Evolutionary conservation across 2,888 invertebrate genomes (phyloP).

Genomic region (Andrena dorsata): DNA sequence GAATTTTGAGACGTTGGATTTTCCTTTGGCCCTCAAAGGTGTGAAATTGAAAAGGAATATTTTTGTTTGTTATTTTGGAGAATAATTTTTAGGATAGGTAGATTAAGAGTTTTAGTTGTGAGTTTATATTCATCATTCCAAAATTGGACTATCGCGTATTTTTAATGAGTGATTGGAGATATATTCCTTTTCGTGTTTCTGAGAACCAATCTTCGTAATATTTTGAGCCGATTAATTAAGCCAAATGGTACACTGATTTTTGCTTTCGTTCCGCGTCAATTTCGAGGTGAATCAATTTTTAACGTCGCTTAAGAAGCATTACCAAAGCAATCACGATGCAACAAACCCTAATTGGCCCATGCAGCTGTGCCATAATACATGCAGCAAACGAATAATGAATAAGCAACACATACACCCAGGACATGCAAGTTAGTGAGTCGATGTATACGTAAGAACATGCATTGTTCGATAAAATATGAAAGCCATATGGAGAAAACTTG

Average conservation of each 20-base stretch:
- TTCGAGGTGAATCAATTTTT: constrained; percentile 3
- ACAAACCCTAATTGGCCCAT: constrained; percentile 38
- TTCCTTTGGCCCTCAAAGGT: background rate
- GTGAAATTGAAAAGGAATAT: constrained; percentile 28
- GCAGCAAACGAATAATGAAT: constrained; percentile 35
- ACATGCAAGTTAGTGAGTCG: constrained; percentile 20
- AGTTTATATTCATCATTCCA: background rate
- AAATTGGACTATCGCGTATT: background rate
- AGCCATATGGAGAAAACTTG: constrained; percentile 28
- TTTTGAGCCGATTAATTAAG: background rate
- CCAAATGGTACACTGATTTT: background rate
- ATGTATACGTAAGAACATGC: constrained; percentile 25
- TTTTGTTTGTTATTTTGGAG: background rate
- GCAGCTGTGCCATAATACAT: constrained; percentile 47
- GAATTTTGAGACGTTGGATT: background rate
- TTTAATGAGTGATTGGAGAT: background rate
- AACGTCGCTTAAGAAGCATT: constrained; percentile 28
- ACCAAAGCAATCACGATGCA: constrained; percentile 56
- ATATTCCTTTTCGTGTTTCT: constrained; percentile 29
- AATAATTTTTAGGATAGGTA: background rate
- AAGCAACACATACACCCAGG: background rate
- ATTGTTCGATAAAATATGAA: background rate
- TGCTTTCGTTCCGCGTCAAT: background rate
- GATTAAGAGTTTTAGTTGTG: background rate
- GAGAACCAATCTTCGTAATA: background rate